Conservation (phyloP, 2,797 vertebrate species). For the Enteromius trimaculatus region DNA sequence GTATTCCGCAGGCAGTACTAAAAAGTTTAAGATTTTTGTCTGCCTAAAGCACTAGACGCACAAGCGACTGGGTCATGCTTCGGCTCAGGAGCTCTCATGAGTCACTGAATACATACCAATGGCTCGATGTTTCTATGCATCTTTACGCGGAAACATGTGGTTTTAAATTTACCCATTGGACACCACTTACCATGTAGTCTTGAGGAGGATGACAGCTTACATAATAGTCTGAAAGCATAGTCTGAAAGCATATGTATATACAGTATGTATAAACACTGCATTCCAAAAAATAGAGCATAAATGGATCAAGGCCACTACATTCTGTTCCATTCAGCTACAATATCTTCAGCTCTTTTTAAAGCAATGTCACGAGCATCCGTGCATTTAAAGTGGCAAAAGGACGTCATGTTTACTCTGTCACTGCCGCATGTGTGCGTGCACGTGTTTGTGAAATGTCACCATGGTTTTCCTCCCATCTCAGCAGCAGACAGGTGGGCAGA, state of each 20-base stretch:
- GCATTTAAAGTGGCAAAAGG: background rate
- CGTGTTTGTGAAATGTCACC: constrained; percentile 38
- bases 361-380: background rate
- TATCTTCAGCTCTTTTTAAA: constrained; percentile 27
- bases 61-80: background rate
- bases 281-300: no score
- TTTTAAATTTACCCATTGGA: constrained; percentile 7
- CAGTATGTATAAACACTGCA: no score
- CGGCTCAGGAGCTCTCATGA: background rate
- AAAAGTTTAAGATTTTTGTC: background rate
- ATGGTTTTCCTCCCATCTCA: constrained; percentile 29
- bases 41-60: background rate
- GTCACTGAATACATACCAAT: constrained; percentile 10
- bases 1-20: background rate
- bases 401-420: constrained; percentile 17
- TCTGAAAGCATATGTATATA: no score
- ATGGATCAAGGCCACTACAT: background rate
- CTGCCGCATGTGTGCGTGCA: background rate
- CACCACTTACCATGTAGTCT: constrained; percentile 9
- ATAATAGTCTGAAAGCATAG: background rate
- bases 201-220: constrained; percentile 37
- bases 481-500: constrained; percentile 40
- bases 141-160: constrained; percentile 6
- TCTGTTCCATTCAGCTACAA: background rate
- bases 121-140: background rate